Evolutionary conservation across 2,888 invertebrate genomes (phyloP), one percentile per base, ranked within the genome.

Genomic region (Meiosimyza platycephala): DNA sequence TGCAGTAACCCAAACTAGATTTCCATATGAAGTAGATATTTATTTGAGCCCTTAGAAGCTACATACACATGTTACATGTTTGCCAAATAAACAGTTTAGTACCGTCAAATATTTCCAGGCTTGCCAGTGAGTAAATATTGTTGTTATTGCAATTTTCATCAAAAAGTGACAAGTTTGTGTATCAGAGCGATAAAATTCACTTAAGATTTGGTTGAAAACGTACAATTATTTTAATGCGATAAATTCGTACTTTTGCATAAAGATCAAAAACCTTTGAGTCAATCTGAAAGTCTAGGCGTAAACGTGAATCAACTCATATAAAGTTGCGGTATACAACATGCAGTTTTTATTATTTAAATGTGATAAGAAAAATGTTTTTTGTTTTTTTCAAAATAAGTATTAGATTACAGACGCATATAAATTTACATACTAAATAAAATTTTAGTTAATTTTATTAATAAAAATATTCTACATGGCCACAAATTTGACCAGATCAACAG

Each of bases 401-500:
- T 7, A 9, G 12, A 22, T 5, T 18, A 16, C 18, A 7, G 12
- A 13, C 9, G 3, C 11, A 28, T 13, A 55, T 11, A 7, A 11
- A 54, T 54, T 3, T 16, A 16, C 54, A 12, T 15, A 13, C 12
- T 22, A 12, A 28, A 28, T 57, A 11, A 16, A 57, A 57, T 18
- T 57, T 9, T 12, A 57, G 7, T 13, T 22, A 6, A 57, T 12
- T 57, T 57, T 22, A 55, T 55, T 28, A 6, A 28, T 55, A 57
- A 28, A 28, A 28, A 28, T 15, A 13, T 57, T 22, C 18, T 22
- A 9, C 11, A 18, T 13, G 28, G 18, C 28, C 57, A 28, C 28
- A 13, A 28, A 12, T 4, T 60, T n/a, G n/a, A n/a, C 7, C 15
- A 55, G 15, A 62, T 70, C 40, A 70, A 70, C 70, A 70, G 40